Percentiles rank a stretch among this genome's conserved stretches.
Evolutionary conservation across 2,113 vertebrate genomes (phyloP).

Genomic region (Osmerus eperlanus): DNA sequence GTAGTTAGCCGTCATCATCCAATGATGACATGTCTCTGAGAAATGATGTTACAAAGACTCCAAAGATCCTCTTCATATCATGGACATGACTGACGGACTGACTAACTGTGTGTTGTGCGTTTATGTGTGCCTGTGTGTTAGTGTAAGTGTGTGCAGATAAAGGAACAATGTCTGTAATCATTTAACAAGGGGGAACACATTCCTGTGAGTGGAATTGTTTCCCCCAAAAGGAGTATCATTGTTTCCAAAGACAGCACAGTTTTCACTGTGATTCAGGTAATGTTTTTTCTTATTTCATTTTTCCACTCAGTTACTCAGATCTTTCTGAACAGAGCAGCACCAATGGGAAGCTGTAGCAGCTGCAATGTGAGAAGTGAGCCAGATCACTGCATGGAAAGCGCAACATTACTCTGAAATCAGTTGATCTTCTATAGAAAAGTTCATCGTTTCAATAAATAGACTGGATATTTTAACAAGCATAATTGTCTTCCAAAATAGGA

Average conservation of each 20-base stretch:
- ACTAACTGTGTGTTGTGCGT: slow-evolving; percentile 12
- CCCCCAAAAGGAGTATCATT: slow-evolving; percentile 64
- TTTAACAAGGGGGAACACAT: slow-evolving; percentile 58
- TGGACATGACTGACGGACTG: not conserved
- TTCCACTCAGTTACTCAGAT: slow-evolving; percentile 36
- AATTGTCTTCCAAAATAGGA: too few species aligned
- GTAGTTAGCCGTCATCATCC: not conserved
- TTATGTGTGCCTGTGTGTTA: slow-evolving; percentile 3
- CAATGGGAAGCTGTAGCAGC: slow-evolving; percentile 11
- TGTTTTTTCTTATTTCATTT: slow-evolving; percentile 49
- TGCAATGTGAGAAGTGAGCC: not conserved
- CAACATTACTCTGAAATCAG: not conserved
- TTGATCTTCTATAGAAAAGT: not conserved
- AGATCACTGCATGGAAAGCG: not conserved
- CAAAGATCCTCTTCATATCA: slow-evolving; percentile 26
- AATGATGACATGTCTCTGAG: slow-evolving; percentile 38
- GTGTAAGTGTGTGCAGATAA: slow-evolving; percentile 32
- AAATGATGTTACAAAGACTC: slow-evolving; percentile 40
- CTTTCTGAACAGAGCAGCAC: slow-evolving; percentile 12
- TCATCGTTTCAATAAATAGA: not conserved
- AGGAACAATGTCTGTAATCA: slow-evolving; percentile 65
- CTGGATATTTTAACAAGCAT: not conserved
- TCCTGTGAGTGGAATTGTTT: slow-evolving; percentile 64
- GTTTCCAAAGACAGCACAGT: slow-evolving; percentile 62
- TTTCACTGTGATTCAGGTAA: slow-evolving; percentile 56